Evolutionary conservation across 2,797 vertebrate genomes (phyloP), one percentile per base, ranked within the genome.

Genomic region (Melanotaenia trifasciata): DNA sequence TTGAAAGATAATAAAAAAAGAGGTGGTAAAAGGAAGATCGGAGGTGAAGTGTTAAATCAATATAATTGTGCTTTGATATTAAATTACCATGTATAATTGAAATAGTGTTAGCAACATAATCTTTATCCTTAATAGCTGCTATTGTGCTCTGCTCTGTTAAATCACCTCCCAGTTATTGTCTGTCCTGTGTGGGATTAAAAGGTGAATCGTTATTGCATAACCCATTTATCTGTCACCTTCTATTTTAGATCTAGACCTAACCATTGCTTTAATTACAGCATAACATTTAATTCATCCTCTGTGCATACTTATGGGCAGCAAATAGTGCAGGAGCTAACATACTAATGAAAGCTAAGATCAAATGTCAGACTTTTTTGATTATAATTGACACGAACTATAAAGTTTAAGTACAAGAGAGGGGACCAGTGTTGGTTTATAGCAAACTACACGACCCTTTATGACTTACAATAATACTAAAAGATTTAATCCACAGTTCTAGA

Each of bases 61-160:
- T 77, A 30, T 84, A 83, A 84, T 85, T 83, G 79, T 32, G 58
- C 67, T 83, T 70, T 84, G 62, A 72, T 81, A 79, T 85, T 64
- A 85, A 85, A 88, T 85, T 70, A 76, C 45, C 36, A 71, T 47
- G 67, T 47, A 64, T 84, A 88, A 88, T 86, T 86, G 68, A 83
- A 90, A 76, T 76, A 77, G 64, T 79, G 75, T 77, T 67, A 40
- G 40, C 53, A 4, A 11, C 9, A 14, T 59, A 67, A 13, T 79
- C 65, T 57, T 70, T 43, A 68, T 22, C 43, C 38, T 28, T 69
- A 76, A 80, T 66, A 54, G 68, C 50, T 54, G 54, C 66, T 64
- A 45, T 43, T 56, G 62, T 36, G 58, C 69, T 71, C 26, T 1
- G 47, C 36, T 71, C 60, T 70, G 22, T 67, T 58, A 64, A 68